Conservation (phyloP, 1,140 invertebrate genomes). For the Lordiphosa collinella region DNA sequence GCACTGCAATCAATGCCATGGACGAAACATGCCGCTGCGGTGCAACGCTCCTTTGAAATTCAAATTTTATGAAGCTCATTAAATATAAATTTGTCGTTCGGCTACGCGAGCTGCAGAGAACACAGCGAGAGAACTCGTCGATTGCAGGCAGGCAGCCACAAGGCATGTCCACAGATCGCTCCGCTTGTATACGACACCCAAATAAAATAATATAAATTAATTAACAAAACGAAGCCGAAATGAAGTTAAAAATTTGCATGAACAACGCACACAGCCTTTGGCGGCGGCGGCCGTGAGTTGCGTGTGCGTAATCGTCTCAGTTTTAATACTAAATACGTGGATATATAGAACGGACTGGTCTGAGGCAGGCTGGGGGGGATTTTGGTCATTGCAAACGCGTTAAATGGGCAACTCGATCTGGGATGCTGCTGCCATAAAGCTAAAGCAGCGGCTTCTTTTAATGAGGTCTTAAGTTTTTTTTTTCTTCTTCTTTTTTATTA, state of each 20-base stretch:
- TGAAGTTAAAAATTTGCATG: conserved; percentile 78
- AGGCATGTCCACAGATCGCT: conserved; percentile 27
- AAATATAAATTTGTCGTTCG: conserved; percentile 80
- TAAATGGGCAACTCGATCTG: conserved; percentile 63
- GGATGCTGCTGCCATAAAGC: conserved; percentile 56
- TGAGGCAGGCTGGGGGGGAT: not conserved
- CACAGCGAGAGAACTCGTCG: conserved; percentile 19
- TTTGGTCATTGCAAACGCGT: conserved; percentile 30
- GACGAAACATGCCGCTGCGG: conserved; percentile 66
- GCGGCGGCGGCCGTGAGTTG: conserved; percentile 52
- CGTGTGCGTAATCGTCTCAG: conserved; percentile 67
- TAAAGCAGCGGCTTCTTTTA: conserved; percentile 72
- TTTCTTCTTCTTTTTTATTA: conserved; percentile 44
- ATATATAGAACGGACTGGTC: conserved; percentile 19
- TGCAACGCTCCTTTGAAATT: conserved; percentile 79
- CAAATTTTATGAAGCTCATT: conserved; percentile 80
- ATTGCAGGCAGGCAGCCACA: conserved; percentile 34
- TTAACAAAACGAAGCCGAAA: conserved; percentile 79
- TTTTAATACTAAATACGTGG: conserved; percentile 19
- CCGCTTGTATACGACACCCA: conserved; percentile 70
- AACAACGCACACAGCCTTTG: conserved; percentile 69
- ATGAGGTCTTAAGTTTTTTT: conserved; percentile 75
- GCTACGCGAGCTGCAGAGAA: conserved; percentile 46
- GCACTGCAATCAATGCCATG: conserved; percentile 40
- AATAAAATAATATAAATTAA: conserved; percentile 80